These are phyloP conservation scores for Aphaenogaster floridana DNA, from an alignment of 1,140 invertebrate genomes.

Conservation along the genomic window DNA sequence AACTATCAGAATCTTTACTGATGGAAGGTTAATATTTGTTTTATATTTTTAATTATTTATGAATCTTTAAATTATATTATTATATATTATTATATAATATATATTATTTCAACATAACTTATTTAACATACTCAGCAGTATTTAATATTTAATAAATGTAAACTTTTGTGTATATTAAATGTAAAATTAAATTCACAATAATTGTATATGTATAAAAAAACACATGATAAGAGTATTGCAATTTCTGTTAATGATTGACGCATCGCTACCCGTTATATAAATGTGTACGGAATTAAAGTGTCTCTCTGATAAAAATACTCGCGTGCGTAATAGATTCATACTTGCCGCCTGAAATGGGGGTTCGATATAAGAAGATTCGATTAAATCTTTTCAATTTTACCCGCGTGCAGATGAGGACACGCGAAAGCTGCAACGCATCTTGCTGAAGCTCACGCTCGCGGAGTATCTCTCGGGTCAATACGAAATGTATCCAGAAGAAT, in stretches of 20 bases:
- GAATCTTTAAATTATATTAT: not conserved
- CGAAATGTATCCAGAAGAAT: not conserved
- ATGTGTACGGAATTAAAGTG: not conserved
- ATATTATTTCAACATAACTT: not conserved
- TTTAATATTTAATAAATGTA: not conserved
- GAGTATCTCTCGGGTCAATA: not conserved
- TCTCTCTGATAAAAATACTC: not conserved
- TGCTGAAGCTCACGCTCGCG: not conserved
- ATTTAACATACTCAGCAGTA: not conserved
- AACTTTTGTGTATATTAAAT: not conserved
- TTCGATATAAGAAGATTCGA: not conserved
- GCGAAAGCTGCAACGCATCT: not conserved
- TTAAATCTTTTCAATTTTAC: not conserved
- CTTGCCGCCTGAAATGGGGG: not conserved
- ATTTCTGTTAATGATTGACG: not conserved
- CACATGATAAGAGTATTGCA: not conserved
- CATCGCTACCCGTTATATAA: not conserved
- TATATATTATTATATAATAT: not conserved
- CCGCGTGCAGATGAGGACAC: not conserved
- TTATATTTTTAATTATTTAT: not conserved
- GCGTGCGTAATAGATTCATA: conserved; percentile 29
- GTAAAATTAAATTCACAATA: not conserved
- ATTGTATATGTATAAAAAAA: not conserved
- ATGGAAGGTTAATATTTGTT: not conserved
- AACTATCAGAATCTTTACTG: not conserved